A percentile compares a stretch with the other conserved stretches of the same genome.
Conservation (phyloP, 2,888 invertebrate species). For the Plagodis pulveraria region DNA sequence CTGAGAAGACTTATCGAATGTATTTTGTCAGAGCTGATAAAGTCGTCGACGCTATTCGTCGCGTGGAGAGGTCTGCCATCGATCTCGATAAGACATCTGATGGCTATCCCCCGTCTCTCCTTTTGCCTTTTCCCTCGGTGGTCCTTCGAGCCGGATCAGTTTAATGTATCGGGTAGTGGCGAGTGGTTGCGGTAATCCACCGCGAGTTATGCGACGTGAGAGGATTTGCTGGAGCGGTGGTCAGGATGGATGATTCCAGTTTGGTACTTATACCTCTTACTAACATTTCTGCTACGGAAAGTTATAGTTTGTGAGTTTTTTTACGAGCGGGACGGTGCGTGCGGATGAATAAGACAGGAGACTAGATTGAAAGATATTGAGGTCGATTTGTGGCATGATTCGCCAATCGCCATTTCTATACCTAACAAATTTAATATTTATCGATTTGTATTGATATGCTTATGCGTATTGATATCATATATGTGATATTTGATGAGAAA, state of each 20-base stretch:
- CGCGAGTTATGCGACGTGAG: constrained; percentile 12
- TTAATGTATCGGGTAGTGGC: constrained; percentile 16
- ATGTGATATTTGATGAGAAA: too few species aligned
- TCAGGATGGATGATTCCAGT: constrained; percentile 10
- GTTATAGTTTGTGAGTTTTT: not conserved
- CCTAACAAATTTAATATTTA: too few species aligned
- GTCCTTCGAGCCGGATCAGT: constrained; percentile 1
- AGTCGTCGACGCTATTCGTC: constrained; percentile 11
- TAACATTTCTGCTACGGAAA: not conserved
- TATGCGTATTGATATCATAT: too few species aligned
- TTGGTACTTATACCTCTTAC: not conserved
- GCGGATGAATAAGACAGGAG: too few species aligned
- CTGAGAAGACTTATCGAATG: constrained; percentile 15
- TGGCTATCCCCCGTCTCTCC: constrained; percentile 1
- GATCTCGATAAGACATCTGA: constrained; percentile 21
- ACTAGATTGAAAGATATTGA: too few species aligned
- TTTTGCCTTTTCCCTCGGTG: not conserved
- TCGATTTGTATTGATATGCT: too few species aligned
- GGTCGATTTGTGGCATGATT: too few species aligned
- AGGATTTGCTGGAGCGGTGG: constrained; percentile 10
- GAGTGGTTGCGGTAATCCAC: constrained; percentile 11
- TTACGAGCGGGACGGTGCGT: not conserved
- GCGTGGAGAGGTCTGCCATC: constrained; percentile 14
- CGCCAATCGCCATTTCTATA: too few species aligned
- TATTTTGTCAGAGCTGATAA: constrained; percentile 26